These are phyloP conservation scores for Chaetodon trifasciatus DNA, from an alignment of 2,797 vertebrate species.

Conservation along the genomic window DNA sequence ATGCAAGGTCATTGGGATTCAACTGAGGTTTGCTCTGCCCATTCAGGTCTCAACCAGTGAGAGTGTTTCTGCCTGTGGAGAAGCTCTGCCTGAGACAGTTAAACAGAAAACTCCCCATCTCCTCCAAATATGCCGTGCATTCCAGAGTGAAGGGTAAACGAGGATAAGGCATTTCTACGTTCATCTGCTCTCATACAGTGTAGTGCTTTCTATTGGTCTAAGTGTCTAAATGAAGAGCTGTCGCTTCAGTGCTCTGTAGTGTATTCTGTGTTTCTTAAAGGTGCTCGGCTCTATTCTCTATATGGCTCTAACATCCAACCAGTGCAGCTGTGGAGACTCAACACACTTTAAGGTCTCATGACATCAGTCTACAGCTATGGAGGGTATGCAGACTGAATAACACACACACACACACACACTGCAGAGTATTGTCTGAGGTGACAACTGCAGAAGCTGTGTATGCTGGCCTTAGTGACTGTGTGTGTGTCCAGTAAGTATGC, in stretches of 20 bases:
- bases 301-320: conserved; percentile 11
- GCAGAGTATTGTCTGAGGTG: conserved; percentile 9
- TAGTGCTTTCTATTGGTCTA: conserved; percentile 24
- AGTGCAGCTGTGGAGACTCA: conserved; percentile 37
- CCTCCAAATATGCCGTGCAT: conserved; percentile 28
- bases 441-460: conserved; percentile 30
- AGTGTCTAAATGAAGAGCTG: conserved; percentile 8
- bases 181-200: conserved; percentile 6
- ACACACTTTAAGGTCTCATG: conserved; percentile 1
- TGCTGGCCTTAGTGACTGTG: conserved; percentile 2
- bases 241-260: conserved; percentile 19
- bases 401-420: conserved; percentile 31
- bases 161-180: conserved; percentile 62
- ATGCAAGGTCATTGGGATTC: rapidly evolving
- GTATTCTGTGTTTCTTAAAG: conserved; percentile 29
- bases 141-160: conserved; percentile 44
- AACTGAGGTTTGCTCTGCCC: background rate
- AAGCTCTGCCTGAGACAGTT: conserved; percentile 21
- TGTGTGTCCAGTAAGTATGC: background rate
- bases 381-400: background rate
- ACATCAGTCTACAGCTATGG: background rate
- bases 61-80: background rate
- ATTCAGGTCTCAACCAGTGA: conserved; percentile 15
- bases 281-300: conserved; percentile 33
- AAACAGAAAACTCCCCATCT: background rate